Percentiles rank a stretch among this genome's conserved stretches.
phyloP scores from a whole-genome alignment of 2,888 invertebrate species.

The Drosophila hamatofila region DNA sequence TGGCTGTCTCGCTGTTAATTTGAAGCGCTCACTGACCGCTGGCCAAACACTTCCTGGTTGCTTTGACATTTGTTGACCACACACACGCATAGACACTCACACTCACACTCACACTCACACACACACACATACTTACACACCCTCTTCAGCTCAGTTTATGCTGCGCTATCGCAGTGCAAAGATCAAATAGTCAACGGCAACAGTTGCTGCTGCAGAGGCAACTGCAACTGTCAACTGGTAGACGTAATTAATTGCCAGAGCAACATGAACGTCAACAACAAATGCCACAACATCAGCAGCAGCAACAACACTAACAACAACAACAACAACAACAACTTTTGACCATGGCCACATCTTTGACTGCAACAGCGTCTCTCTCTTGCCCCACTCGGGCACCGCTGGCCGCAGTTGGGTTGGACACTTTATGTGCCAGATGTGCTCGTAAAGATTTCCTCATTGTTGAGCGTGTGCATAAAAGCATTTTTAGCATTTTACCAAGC shows the following conservation, averaged over 20 bases:
- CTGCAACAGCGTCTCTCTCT: conserved; percentile 45
- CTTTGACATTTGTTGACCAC: conserved; percentile 65
- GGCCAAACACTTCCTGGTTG: conserved; percentile 66
- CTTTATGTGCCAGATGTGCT: conserved; percentile 79
- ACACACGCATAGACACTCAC: conserved; percentile 41
- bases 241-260: conserved; percentile 76
- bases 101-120: conserved; percentile 12
- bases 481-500: conserved; percentile 64
- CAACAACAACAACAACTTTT: conserved; percentile 38
- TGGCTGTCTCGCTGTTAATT: conserved; percentile 64
- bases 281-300: conserved; percentile 34
- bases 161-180: conserved; percentile 76
- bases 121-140: conserved; percentile 13
- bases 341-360: conserved; percentile 60
- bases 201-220: conserved; percentile 52
- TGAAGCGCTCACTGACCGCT: conserved; percentile 58
- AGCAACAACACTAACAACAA: conserved; percentile 7
- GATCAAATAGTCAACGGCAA: conserved; percentile 76
- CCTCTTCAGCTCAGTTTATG: conserved; percentile 40
- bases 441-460: conserved; percentile 80
- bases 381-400: conserved; percentile 15
- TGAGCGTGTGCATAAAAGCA: conserved; percentile 79
- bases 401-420: conserved; percentile 63
- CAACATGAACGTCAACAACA: conserved; percentile 53
- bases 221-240: conserved; percentile 69